Evolutionary conservation across 1,140 invertebrate genomes (phyloP).

Genomic region (Aplysia californica): DNA sequence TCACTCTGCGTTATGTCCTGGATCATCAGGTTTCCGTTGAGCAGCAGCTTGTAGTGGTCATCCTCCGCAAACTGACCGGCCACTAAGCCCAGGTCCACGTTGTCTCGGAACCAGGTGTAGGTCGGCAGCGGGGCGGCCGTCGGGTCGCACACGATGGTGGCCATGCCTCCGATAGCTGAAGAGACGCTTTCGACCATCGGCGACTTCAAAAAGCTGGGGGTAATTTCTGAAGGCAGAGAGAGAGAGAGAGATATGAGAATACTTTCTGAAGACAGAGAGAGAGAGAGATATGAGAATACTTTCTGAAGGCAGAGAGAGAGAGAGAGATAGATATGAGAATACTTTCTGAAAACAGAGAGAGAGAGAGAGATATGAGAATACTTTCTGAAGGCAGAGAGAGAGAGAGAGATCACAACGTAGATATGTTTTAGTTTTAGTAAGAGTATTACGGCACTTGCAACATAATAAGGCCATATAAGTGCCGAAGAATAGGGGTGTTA

Average conservation of each 20-base stretch:
- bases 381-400: neutral
- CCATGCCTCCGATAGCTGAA: constrained; percentile 89
- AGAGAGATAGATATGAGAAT: neutral
- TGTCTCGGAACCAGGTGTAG: constrained; percentile 87
- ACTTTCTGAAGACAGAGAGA: neutral
- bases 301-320: neutral
- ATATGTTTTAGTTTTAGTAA: too few species aligned
- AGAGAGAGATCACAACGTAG: neutral
- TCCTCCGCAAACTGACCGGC: constrained; percentile 24
- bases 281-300: constrained; percentile 23
- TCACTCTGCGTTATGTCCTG: constrained; percentile 31
- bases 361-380: constrained; percentile 15
- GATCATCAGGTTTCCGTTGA: constrained; percentile 54
- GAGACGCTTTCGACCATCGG: constrained; percentile 89
- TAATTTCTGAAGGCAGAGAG: constrained; percentile 73
- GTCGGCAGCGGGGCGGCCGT: constrained; percentile 89
- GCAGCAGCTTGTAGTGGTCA: constrained; percentile 39
- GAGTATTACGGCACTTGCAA: too few species aligned
- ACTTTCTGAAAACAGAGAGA: neutral
- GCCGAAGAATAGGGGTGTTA: too few species aligned
- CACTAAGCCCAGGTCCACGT: constrained; percentile 75
- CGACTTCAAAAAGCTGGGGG: constrained; percentile 89
- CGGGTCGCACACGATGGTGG: constrained; percentile 91
- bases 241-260: neutral
- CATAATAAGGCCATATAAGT: too few species aligned